phyloP scores from a whole-genome alignment of 2,888 invertebrate genomes.

The Xestia rhomboidea region DNA sequence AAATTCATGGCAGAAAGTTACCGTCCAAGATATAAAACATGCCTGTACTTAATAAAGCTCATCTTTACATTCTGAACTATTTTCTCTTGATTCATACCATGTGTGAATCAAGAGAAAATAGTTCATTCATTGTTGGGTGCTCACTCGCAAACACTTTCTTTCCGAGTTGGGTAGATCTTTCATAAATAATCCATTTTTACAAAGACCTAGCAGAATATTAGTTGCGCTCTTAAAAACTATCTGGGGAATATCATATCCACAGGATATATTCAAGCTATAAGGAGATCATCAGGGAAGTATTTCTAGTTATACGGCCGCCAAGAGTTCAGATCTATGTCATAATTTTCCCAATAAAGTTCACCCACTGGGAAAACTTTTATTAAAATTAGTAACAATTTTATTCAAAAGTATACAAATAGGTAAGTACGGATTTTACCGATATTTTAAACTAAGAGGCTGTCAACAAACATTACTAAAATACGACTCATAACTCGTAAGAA shows the following conservation, averaged over 20 bases:
- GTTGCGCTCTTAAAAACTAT: background rate
- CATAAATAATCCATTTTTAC: background rate
- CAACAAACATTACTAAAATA: background rate
- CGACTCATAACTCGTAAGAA: background rate
- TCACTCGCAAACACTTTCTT: background rate
- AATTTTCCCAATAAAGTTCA: background rate
- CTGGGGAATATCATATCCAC: background rate
- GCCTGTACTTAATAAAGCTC: slow-evolving; percentile 11
- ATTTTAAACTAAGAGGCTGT: background rate
- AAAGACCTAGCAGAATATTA: background rate
- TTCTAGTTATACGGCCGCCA: background rate
- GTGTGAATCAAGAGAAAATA: slow-evolving; percentile 6
- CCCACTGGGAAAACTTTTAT: background rate
- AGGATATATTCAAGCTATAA: background rate
- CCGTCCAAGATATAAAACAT: background rate
- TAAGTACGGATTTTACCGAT: background rate
- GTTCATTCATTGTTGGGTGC: background rate
- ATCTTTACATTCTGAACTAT: slow-evolving; percentile 8
- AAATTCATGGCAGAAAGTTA: background rate
- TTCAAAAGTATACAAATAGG: background rate
- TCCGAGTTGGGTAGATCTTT: background rate
- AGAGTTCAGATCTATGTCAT: background rate
- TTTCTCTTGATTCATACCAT: background rate
- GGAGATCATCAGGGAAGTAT: background rate
- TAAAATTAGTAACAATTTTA: background rate